Base-by-base conservation (phyloP, 1,140 invertebrate species). In the Drosophila funebris region DNA sequence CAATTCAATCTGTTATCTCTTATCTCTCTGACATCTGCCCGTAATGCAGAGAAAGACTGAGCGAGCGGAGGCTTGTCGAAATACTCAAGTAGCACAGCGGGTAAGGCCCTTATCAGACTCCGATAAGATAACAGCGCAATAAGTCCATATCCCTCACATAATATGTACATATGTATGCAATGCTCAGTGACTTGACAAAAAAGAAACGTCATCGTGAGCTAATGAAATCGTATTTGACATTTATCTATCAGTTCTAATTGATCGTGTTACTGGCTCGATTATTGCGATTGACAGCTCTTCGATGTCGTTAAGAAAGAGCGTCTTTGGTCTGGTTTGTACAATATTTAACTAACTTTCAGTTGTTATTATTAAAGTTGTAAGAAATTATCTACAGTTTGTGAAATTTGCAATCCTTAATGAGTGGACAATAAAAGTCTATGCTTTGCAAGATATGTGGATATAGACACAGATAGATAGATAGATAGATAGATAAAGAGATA, bases 41-140 rank as follows among this genome's bases (percentile, higher is more conserved):
- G 44, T 11, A 24, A 37, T 3, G 2, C 0, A 0, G 6, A 6
- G 27, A 54, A 4, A 33, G 18, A 11, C 0, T 5, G 43, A 16
- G 16, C 11, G 36, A 39, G 37, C 63, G 41, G 48, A 27, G 48
- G 67, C 67, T 46, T 70, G 67, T 64, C 50, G 16, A 56, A 31
- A 20, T 56, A 9, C 50, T 64, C 22, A 54, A 64, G 67, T 46
- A 62, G 67, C 64, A 9, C 29, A 44, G 20, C 7, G n/a, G 29
- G 13, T 33, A 13, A 13, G 7, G 24, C 24, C 50, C 50, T 71
- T 71, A 71, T 71, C 68, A 66, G 33, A n/a, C 3, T 20, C 14
- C 46, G 72, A 74, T 74, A 74, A 74, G 72, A 74, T 74, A 71
- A 24, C 13, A 48, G 9, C 14, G 33, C 27, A 9, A 56, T 39